phyloP scores from a whole-genome alignment of 2,888 invertebrate species.

The Gibbula magus region DNA sequence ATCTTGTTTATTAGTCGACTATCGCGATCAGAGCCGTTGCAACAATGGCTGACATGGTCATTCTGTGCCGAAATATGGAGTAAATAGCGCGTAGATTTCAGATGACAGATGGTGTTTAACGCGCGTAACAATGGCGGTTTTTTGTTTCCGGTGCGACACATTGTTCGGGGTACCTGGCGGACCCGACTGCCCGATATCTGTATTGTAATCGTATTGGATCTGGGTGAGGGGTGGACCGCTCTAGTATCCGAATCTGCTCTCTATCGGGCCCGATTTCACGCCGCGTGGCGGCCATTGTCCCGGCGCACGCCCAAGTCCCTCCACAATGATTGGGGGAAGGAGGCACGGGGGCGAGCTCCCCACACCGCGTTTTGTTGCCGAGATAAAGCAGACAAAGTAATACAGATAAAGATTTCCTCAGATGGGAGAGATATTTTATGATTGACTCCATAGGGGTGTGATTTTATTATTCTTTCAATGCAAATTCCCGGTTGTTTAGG shows the following conservation, averaged over 20 bases:
- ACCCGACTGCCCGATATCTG: slow-evolving; percentile 33
- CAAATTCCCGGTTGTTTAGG: background rate
- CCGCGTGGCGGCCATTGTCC: background rate
- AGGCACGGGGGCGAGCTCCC: background rate
- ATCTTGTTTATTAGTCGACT: slow-evolving; percentile 37
- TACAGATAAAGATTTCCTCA: slow-evolving; percentile 7
- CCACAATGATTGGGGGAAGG: background rate
- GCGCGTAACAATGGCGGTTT: slow-evolving; percentile 27
- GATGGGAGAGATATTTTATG: background rate
- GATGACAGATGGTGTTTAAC: slow-evolving; percentile 45
- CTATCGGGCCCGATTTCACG: slow-evolving; percentile 1
- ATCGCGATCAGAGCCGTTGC: slow-evolving; percentile 27
- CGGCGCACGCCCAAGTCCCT: slow-evolving; percentile 6
- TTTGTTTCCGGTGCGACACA: slow-evolving; percentile 32
- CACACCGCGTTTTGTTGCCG: background rate
- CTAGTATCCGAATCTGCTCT: no score
- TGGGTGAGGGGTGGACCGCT: slow-evolving; percentile 6
- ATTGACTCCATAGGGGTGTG: slow-evolving; percentile 14
- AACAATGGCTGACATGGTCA: slow-evolving; percentile 20
- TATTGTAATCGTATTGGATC: slow-evolving; percentile 34
- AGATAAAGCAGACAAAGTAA: slow-evolving; percentile 9
- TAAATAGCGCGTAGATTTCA: slow-evolving; percentile 26
- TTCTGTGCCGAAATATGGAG: slow-evolving; percentile 24
- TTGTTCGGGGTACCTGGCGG: slow-evolving; percentile 38
- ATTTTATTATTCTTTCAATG: background rate